phyloP scores from a whole-genome alignment of 1,140 invertebrate species.

The Hycleus phaleratus region DNA sequence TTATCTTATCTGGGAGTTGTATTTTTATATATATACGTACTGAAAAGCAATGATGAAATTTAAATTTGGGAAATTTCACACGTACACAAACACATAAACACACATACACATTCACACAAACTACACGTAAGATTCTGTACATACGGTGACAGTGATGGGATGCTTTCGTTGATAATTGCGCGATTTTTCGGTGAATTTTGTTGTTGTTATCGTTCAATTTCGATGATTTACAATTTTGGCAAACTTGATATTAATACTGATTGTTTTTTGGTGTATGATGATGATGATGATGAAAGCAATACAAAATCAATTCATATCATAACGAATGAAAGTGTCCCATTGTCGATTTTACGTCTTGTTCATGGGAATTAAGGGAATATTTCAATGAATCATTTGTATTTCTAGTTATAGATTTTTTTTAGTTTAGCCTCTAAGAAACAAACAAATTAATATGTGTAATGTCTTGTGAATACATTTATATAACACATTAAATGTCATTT shows the following conservation, averaged over 20 bases:
- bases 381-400: constrained; percentile 29
- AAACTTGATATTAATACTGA: too few relatives aligned
- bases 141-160: neutral
- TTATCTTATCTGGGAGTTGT: too few relatives aligned
- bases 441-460: constrained; percentile 36
- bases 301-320: constrained; percentile 27
- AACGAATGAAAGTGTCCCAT: constrained; percentile 17
- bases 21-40: too few relatives aligned
- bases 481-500: constrained; percentile 19
- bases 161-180: neutral
- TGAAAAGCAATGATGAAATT: too few relatives aligned
- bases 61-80: too few relatives aligned
- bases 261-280: neutral
- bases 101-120: too few relatives aligned
- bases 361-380: neutral
- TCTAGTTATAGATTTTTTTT: constrained; percentile 33
- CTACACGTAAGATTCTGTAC: too few relatives aligned
- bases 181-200: too few relatives aligned
- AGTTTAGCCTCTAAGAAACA: constrained; percentile 26
- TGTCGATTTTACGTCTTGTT: neutral
- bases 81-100: too few relatives aligned
- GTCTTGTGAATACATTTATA: constrained; percentile 43
- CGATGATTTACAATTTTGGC: too few relatives aligned
- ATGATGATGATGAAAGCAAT: constrained; percentile 10
- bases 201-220: too few relatives aligned